phyloP scores from a whole-genome alignment of 1,140 invertebrate species.

The Pissodes strobi region DNA sequence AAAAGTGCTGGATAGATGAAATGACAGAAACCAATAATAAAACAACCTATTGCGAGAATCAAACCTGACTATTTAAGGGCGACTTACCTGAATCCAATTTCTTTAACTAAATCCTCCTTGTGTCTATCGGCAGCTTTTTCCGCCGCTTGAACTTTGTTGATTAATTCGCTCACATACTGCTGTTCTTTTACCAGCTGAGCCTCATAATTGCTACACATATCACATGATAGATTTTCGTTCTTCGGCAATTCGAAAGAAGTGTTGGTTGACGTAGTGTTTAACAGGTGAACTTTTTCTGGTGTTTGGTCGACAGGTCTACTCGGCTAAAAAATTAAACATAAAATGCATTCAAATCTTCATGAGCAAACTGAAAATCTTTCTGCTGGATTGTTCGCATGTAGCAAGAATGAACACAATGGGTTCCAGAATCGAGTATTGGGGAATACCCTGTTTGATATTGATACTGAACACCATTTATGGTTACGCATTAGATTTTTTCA shows the following conservation, averaged over 20 bases:
- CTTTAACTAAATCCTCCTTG: constrained; percentile 68
- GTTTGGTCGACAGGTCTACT: constrained; percentile 24
- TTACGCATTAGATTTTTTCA: too few species aligned
- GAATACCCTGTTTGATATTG: too few species aligned
- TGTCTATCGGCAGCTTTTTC: constrained; percentile 65
- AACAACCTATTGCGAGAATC: too few species aligned
- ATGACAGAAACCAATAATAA: too few species aligned
- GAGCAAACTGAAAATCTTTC: too few species aligned
- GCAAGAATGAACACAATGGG: too few species aligned
- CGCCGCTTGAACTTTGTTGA: constrained; percentile 62
- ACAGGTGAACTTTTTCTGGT: constrained; percentile 22
- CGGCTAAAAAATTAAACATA: constrained; percentile 12
- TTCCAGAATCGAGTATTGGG: too few species aligned
- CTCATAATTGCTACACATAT: constrained; percentile 77
- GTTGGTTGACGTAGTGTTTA: constrained; percentile 43
- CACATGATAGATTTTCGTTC: constrained; percentile 58
- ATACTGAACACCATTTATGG: too few species aligned
- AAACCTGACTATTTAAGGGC: too few species aligned
- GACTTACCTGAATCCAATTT: constrained; percentile 65
- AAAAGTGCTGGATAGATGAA: too few species aligned
- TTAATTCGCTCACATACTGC: constrained; percentile 63
- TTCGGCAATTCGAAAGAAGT: constrained; percentile 49
- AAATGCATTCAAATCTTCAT: too few species aligned
- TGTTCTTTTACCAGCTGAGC: constrained; percentile 71
- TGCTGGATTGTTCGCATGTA: too few species aligned